Conservation (phyloP, 37 sponge, comb jelly and placozoan species). For the Amphimedon queenslandica region DNA sequence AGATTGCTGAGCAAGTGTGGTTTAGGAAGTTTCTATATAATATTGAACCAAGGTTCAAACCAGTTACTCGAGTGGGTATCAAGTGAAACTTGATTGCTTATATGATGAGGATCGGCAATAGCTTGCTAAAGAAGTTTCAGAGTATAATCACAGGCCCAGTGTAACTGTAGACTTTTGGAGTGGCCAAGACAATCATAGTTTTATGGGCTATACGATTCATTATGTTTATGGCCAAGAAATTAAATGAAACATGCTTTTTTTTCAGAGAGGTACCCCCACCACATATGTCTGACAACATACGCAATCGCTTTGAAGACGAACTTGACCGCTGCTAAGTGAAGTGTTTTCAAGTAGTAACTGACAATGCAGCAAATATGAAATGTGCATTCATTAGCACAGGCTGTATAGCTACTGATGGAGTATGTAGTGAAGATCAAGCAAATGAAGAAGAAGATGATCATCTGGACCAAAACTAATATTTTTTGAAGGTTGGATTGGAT, state of each 20-base stretch:
- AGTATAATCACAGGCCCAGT: neutral
- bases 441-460: neutral
- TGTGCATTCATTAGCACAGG: no score
- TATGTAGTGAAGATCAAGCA: neutral
- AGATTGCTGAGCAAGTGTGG: slow-evolving; percentile 1
- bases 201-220: neutral
- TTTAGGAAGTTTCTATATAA: neutral
- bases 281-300: neutral
- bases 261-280: neutral
- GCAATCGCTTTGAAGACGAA: neutral
- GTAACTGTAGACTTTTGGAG: slow-evolving; percentile 7
- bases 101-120: neutral
- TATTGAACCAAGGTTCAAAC: slow-evolving; percentile 3
- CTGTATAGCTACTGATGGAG: no score
- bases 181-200: neutral
- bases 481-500: slow-evolving; percentile 2
- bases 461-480: neutral
- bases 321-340: neutral
- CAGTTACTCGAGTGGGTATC: neutral
- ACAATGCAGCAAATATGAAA: slow-evolving; percentile 32
- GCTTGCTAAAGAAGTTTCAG: neutral
- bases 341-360: slow-evolving; percentile 26
- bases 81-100: neutral
- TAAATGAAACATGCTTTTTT: no score
- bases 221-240: neutral